phyloP scores from a whole-genome alignment of 2,113 vertebrate genomes.

The Acinonyx jubatus region DNA sequence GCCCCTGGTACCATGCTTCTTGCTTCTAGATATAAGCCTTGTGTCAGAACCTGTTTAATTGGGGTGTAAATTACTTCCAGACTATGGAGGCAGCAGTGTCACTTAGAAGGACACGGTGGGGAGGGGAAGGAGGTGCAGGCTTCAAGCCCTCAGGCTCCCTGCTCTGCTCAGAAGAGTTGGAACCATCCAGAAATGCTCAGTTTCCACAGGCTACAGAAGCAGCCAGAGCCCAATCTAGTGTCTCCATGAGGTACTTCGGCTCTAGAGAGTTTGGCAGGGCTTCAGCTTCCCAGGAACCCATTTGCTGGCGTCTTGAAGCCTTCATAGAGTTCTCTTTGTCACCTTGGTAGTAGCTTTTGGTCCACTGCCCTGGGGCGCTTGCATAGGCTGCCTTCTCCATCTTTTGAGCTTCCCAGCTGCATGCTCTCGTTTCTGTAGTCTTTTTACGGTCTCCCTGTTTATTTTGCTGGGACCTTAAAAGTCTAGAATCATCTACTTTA shows the following conservation, averaged over 20 bases:
- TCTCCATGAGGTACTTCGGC: not conserved
- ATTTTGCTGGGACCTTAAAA: not conserved
- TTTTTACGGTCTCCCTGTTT: not conserved
- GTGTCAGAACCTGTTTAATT: not conserved
- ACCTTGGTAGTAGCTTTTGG: not conserved
- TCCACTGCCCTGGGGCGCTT: not conserved
- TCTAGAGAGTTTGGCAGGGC: not conserved
- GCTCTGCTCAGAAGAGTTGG: not conserved
- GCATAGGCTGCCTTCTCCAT: not conserved
- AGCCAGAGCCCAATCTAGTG: not conserved
- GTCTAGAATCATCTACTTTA: not conserved
- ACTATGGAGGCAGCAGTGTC: not conserved
- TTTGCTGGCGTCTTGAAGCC: not conserved
- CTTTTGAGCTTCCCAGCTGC: not conserved
- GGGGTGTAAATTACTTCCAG: not conserved
- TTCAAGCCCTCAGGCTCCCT: not conserved
- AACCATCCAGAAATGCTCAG: fast-evolving
- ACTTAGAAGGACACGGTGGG: not conserved
- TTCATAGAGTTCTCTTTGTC: not conserved
- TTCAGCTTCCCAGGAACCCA: not conserved
- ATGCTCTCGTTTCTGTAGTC: not conserved
- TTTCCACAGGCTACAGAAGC: not conserved
- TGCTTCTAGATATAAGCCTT: not conserved
- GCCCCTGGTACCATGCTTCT: not conserved
- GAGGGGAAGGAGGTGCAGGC: fast-evolving